A percentile compares a stretch with the other conserved stretches of the same genome.
phyloP scores from a whole-genome alignment of 2,113 vertebrate genomes.

The Psettodes erumei region DNA sequence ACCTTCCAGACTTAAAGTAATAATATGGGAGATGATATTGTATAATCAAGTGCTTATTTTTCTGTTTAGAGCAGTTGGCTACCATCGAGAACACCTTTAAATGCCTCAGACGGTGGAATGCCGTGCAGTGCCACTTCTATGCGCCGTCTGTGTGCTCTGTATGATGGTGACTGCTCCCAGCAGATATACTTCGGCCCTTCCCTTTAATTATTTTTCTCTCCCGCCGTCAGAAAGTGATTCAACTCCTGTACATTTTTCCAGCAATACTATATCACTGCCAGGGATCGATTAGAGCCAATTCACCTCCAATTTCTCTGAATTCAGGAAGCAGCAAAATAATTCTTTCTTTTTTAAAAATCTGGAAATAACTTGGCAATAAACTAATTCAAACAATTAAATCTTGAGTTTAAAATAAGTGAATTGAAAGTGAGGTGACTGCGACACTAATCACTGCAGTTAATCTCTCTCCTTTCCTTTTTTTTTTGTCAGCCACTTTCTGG shows the following conservation, averaged over 20 bases:
- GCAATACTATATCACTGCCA: slow-evolving; percentile 47
- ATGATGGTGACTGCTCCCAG: slow-evolving; percentile 5
- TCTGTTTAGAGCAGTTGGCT: slow-evolving; percentile 8
- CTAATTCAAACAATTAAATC: not conserved
- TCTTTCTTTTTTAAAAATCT: slow-evolving; percentile 8
- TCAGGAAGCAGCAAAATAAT: slow-evolving; percentile 5
- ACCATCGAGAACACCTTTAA: slow-evolving; percentile 10
- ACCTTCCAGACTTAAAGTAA: slow-evolving; percentile 23
- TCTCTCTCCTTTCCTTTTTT: slow-evolving; percentile 2
- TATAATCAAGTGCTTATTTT: not conserved
- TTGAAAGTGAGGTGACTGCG: slow-evolving; percentile 30
- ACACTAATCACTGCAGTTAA: slow-evolving; percentile 17
- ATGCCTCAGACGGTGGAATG: slow-evolving; percentile 24
- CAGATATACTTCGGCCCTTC: slow-evolving; percentile 1
- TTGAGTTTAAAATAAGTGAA: not conserved
- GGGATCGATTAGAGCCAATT: slow-evolving; percentile 13
- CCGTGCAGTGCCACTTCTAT: slow-evolving; percentile 16
- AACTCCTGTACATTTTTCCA: not conserved
- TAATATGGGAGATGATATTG: slow-evolving; percentile 9
- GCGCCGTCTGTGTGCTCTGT: slow-evolving; percentile 19
- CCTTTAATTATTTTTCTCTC: not conserved
- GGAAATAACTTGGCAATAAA: slow-evolving; percentile 36
- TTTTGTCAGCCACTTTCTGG: slow-evolving; percentile 11
- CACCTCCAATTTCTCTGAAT: slow-evolving; percentile 13
- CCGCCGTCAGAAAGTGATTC: not conserved